Percentiles rank a stretch among this genome's conserved stretches.
Conservation (phyloP, 2,113 vertebrate genomes). For the Scartelaos histophorus region DNA sequence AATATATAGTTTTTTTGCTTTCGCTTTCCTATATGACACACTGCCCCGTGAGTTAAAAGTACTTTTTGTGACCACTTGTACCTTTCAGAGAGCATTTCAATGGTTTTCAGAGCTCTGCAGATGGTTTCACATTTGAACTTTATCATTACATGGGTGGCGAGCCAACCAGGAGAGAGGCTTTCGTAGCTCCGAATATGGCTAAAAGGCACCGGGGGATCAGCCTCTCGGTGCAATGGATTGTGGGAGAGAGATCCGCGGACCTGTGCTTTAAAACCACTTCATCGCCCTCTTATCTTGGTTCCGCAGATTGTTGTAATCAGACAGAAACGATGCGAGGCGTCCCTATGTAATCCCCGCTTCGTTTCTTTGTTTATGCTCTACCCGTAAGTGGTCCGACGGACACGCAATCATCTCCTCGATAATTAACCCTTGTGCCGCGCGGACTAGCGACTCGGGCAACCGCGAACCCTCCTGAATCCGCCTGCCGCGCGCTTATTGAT, state of each 20-base stretch:
- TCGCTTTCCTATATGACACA: slow-evolving; percentile 40
- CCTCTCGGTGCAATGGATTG: slow-evolving; percentile 47
- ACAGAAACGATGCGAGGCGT: slow-evolving; percentile 37
- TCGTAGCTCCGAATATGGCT: slow-evolving; percentile 73
- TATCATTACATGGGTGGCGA: slow-evolving; percentile 71
- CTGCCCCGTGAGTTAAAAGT: slow-evolving; percentile 49
- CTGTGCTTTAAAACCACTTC: slow-evolving; percentile 70
- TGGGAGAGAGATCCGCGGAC: slow-evolving; percentile 49
- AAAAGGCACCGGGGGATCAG: slow-evolving; percentile 68
- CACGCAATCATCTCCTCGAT: slow-evolving; percentile 56
- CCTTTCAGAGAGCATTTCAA: slow-evolving; percentile 58
- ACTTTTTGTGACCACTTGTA: slow-evolving; percentile 22
- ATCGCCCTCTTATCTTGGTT: slow-evolving; percentile 54
- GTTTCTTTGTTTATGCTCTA: slow-evolving; percentile 62
- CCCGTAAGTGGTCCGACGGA: slow-evolving; percentile 52
- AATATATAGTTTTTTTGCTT: slow-evolving; percentile 28
- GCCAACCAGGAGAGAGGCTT: slow-evolving; percentile 63
- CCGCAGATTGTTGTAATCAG: slow-evolving; percentile 71
- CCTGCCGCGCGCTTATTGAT: slow-evolving; percentile 63
- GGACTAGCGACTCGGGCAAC: slow-evolving; percentile 24
- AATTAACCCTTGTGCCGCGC: slow-evolving; percentile 61
- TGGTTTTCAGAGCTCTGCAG: slow-evolving; percentile 55
- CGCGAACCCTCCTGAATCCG: slow-evolving; percentile 28
- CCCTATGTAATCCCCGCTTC: slow-evolving; percentile 59
- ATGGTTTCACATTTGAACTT: slow-evolving; percentile 75